A percentile compares a stretch with the other conserved stretches of the same genome.
Evolutionary conservation across 1,140 invertebrate genomes (phyloP).

Genomic region (Orchesella cincta): DNA sequence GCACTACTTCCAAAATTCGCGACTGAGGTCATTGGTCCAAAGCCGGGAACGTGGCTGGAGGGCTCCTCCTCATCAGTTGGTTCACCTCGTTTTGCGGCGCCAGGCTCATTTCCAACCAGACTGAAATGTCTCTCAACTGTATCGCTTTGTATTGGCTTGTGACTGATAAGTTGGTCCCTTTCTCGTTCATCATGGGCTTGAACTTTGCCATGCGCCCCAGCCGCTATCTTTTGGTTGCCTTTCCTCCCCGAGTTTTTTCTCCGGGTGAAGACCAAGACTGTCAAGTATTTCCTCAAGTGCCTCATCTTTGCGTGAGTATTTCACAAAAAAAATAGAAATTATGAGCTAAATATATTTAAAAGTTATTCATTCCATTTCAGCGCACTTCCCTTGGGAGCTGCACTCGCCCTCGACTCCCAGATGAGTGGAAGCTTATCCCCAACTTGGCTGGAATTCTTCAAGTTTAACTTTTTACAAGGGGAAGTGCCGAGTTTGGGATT

Average conservation of each 20-base stretch:
- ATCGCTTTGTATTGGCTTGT: too few relatives aligned
- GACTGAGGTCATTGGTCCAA: too few relatives aligned
- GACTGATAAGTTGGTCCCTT: too few relatives aligned
- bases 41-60: not conserved
- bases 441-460: conserved; percentile 83
- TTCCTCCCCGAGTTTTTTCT: conserved; percentile 61
- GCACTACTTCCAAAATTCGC: too few relatives aligned
- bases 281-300: conserved; percentile 51
- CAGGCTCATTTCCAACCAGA: conserved; percentile 79
- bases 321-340: too few relatives aligned
- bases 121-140: too few relatives aligned
- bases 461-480: conserved; percentile 76
- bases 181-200: conserved; percentile 63
- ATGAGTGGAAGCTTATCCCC: conserved; percentile 73
- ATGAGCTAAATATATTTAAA: too few relatives aligned
- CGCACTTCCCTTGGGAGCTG: conserved; percentile 60
- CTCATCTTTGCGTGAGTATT: not conserved
- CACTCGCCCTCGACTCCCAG: conserved; percentile 69
- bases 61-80: conserved; percentile 70
- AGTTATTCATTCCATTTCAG: too few relatives aligned
- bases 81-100: conserved; percentile 83
- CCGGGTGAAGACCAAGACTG: not conserved
- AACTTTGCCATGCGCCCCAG: conserved; percentile 77
- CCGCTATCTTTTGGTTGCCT: conserved; percentile 75
- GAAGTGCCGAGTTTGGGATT: conserved; percentile 78